Evolutionary conservation across 2,113 vertebrate genomes (phyloP).

Genomic region (Meriones unguiculatus): DNA sequence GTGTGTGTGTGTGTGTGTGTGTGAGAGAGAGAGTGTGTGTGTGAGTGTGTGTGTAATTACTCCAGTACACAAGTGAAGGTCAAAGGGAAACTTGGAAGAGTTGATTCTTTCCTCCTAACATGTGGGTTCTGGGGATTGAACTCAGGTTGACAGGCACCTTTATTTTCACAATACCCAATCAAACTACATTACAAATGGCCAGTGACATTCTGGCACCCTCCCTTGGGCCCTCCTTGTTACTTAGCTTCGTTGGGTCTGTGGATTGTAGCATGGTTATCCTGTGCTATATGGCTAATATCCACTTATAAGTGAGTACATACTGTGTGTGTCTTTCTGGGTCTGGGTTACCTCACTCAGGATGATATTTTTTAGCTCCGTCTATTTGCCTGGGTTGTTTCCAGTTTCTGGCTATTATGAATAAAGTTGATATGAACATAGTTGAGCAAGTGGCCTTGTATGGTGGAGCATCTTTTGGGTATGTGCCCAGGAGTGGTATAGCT

Average conservation of each 20-base stretch:
- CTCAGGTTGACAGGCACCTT: not conserved
- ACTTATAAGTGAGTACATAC: no score
- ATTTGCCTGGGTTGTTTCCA: not conserved
- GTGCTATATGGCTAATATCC: no score
- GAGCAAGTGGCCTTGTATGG: no score
- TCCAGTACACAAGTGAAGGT: not conserved
- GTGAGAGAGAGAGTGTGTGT: not conserved
- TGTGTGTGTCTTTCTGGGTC: not conserved
- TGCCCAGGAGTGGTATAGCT: no score
- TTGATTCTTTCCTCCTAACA: not conserved
- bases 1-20: not conserved
- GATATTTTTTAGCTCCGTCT: not conserved
- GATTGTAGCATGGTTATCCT: no score
- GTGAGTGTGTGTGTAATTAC: rapidly evolving
- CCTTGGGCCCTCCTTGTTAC: no score
- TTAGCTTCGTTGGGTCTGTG: no score
- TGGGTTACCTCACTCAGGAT: not conserved
- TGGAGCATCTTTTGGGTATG: no score
- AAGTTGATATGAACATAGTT: no score
- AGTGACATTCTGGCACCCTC: no score
- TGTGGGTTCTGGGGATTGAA: not conserved
- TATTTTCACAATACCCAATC: no score
- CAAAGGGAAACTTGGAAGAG: not conserved
- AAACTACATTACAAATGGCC: no score
- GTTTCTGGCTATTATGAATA: not conserved